phyloP scores from a whole-genome alignment of 2,888 invertebrate species.

The Eustalomyia histrio region DNA sequence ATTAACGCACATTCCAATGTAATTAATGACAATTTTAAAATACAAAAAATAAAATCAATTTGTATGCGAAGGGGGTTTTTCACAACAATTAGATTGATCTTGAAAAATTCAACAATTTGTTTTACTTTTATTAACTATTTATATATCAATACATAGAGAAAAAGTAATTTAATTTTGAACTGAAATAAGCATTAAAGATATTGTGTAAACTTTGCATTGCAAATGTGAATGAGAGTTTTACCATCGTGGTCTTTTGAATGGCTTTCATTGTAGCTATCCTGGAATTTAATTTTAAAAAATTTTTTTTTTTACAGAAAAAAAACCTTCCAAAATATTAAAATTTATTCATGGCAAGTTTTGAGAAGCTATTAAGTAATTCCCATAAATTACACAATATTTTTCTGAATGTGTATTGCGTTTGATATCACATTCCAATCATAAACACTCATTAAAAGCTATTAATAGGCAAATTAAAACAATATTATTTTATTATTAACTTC shows the following conservation, averaged over 20 bases:
- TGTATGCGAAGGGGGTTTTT: neutral
- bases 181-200: too few relatives aligned
- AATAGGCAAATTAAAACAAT: constrained; percentile 49
- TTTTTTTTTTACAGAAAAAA: too few relatives aligned
- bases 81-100: constrained; percentile 50
- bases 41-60: constrained; percentile 8
- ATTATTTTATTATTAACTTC: constrained; percentile 38
- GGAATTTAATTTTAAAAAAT: too few relatives aligned
- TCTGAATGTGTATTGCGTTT: constrained; percentile 5
- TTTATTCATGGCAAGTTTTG: constrained; percentile 34
- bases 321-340: too few relatives aligned
- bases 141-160: constrained; percentile 23
- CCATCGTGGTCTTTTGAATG: too few relatives aligned
- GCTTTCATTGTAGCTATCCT: too few relatives aligned
- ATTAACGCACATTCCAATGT: constrained; percentile 59
- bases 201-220: too few relatives aligned
- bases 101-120: constrained; percentile 36
- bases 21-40: constrained; percentile 41
- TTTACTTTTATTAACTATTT: constrained; percentile 7
- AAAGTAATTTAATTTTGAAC: neutral
- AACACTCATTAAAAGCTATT: constrained; percentile 43
- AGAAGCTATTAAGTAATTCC: neutral
- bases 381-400: neutral
- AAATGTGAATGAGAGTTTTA: too few relatives aligned
- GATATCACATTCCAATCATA: constrained; percentile 43